Conservation (phyloP, 2,797 vertebrate genomes). For the Peromyscus attwateri region DNA sequence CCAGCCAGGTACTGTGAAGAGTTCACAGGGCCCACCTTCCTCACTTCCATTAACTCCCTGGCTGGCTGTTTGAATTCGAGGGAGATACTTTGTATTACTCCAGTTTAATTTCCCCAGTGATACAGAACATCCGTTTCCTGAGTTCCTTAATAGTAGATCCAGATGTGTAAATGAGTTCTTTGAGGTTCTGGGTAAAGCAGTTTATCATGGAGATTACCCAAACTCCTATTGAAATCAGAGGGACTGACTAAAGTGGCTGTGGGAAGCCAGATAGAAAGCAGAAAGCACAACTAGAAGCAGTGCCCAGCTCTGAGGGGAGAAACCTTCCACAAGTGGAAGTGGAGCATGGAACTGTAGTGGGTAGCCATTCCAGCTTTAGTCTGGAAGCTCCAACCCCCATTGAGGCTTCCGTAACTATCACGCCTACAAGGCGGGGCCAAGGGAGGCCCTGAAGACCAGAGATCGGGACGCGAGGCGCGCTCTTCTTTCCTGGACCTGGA, state of each 20-base stretch:
- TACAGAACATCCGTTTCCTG: background rate
- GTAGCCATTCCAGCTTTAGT: too few species aligned
- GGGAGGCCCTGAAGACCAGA: too few species aligned
- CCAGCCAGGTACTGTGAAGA: background rate
- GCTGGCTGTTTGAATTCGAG: background rate
- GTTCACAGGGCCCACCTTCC: background rate
- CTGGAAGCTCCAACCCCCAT: too few species aligned
- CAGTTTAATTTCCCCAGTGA: conserved; percentile 12
- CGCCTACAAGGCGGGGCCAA: too few species aligned
- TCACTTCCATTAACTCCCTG: background rate
- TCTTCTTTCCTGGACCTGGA: too few species aligned
- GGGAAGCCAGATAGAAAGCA: background rate
- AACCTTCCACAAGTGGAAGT: background rate
- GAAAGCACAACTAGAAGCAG: background rate
- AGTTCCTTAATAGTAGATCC: background rate
- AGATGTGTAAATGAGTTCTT: conserved; percentile 33
- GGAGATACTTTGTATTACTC: background rate
- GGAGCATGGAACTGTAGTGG: fast-evolving
- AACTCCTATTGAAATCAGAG: background rate
- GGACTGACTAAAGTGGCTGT: background rate
- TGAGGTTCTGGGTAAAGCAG: conserved; percentile 2
- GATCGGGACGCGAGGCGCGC: too few species aligned
- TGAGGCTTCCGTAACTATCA: too few species aligned
- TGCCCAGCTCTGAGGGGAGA: background rate
- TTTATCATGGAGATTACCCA: background rate